phyloP scores from a whole-genome alignment of 1,140 invertebrate species.

The Nasonia longicornis region DNA sequence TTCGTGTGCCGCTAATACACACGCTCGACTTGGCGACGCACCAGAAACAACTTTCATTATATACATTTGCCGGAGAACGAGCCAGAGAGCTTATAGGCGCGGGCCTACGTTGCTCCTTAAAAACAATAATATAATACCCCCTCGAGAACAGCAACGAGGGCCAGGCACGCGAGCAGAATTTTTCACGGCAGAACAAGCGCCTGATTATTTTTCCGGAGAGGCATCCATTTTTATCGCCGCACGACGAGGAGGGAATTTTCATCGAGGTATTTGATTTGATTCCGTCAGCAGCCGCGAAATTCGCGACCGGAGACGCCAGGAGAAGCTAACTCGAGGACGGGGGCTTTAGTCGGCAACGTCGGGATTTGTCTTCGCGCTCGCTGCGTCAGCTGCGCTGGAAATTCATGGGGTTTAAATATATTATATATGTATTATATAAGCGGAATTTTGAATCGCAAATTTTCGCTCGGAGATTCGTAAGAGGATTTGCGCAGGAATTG shows the following conservation, averaged over 20 bases:
- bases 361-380: not conserved
- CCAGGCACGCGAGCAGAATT: not conserved
- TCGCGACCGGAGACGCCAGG: not conserved
- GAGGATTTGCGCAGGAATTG: not conserved
- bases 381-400: not conserved
- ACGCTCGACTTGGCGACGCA: constrained; percentile 37
- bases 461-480: not conserved
- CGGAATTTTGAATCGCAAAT: not conserved
- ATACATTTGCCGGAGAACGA: constrained; percentile 6
- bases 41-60: constrained; percentile 42
- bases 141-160: not conserved
- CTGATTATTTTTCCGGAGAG: not conserved
- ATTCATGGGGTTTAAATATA: constrained; percentile 3
- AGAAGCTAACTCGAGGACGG: not conserved
- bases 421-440: not conserved
- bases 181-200: too few species aligned
- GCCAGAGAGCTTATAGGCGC: constrained; percentile 13
- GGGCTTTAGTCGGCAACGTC: not conserved
- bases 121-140: constrained; percentile 40
- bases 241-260: not conserved
- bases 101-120: constrained; percentile 25
- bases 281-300: not conserved
- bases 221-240: not conserved
- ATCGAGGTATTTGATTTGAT: not conserved
- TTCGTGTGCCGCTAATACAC: not conserved